Evolutionary conservation across 2,113 vertebrate species (phyloP), one percentile per base, ranked within the genome.

Genomic region (Dunckerocampus dactyliophorus): DNA sequence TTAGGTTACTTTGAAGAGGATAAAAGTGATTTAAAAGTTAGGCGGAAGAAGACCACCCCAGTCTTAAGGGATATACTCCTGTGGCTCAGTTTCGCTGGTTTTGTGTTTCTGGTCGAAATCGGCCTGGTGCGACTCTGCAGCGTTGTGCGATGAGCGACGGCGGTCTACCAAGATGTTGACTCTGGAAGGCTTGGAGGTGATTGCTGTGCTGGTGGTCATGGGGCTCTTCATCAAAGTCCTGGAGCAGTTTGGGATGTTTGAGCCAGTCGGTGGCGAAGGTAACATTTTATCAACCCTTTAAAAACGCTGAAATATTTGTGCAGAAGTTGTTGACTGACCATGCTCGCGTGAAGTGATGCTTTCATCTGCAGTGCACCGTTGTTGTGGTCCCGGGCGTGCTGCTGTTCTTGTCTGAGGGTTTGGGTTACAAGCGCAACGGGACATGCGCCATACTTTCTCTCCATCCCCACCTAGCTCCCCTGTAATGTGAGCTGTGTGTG

Each of bases 231-330:
- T 98, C 82, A 98, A 98, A 89, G 93, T 95, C 72, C 90, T 98
- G 93, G 95, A 98, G 89, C 94, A 97, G 86, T 98, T 98, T 92
- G 95, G 95, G 85, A 93, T 98, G 89, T 95, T 98, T 84, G 94
- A 98, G 89, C 92, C 93, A 7, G 92, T 94, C 82, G 92, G 95
- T 89, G 93, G 94, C 90, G 96, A 97, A 98, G 95, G 93, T 89
- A 91, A 88, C 6, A n/a, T 39, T 65, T 60, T 54, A 1, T 72
- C 28, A 24, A 13, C 15, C 45, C 15, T 6, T 13, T 58, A 22
- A 56, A 69, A 55, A 43, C 24, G 24, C 24, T 28, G 5, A 19
- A 17, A 10, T 11, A 13, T 13, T 49, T 1, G 4, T 46, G 55
- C n/a, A 21, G 24, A 21, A 59, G 17, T 34, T 45, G 22, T 46